Conservation (phyloP, 2,797 vertebrate species). For the Rhinophrynus dorsalis region DNA sequence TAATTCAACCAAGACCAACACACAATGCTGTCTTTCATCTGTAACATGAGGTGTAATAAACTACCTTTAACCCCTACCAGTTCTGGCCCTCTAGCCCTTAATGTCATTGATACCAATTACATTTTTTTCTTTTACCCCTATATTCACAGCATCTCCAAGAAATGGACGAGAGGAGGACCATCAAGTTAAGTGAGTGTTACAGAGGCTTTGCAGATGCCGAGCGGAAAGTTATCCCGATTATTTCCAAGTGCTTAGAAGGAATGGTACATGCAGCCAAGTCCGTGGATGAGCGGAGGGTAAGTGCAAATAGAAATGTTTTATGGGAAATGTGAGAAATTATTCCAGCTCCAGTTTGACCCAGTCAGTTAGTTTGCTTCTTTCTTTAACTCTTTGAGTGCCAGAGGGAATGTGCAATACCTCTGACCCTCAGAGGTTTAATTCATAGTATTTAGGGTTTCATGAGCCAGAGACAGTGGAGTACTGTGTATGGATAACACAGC, state of each 20-base stretch:
- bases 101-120: too few species aligned
- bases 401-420: too few species aligned
- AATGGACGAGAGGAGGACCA: conserved; percentile 93
- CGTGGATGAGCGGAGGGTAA: conserved; percentile 87
- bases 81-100: too few species aligned
- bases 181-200: conserved; percentile 94
- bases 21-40: conserved; percentile 2
- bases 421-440: too few species aligned
- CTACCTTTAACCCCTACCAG: background rate
- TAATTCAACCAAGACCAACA: background rate
- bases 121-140: too few species aligned
- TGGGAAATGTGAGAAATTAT: too few species aligned
- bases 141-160: conserved; percentile 88
- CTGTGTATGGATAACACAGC: too few species aligned
- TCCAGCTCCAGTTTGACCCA: too few species aligned
- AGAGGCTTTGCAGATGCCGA: conserved; percentile 93
- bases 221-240: conserved; percentile 90
- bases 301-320: conserved; percentile 44
- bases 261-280: conserved; percentile 96
- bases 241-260: conserved; percentile 96
- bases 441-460: too few species aligned
- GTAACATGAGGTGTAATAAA: background rate
- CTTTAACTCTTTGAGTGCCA: too few species aligned
- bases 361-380: too few species aligned
- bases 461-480: too few species aligned